Percentiles rank a stretch among this genome's conserved stretches.
Conservation (phyloP, 2,888 invertebrate genomes). For the Germaria angustata region DNA sequence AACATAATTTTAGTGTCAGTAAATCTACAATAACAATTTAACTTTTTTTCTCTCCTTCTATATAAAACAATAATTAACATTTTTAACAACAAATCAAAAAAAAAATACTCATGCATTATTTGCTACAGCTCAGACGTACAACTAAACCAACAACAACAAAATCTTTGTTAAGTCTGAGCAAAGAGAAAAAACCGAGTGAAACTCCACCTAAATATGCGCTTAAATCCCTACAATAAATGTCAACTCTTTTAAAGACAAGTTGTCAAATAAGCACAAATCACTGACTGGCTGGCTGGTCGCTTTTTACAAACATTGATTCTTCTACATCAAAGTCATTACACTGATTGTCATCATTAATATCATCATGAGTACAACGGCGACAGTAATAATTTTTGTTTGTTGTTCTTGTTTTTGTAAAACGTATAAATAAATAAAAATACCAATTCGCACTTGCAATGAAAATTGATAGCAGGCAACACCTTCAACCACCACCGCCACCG, state of each 20-base stretch:
- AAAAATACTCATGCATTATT: constrained; percentile 29
- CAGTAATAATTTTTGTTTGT: constrained; percentile 40
- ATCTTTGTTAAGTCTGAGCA: constrained; percentile 8
- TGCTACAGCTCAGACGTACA: background rate
- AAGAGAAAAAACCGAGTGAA: constrained; percentile 34
- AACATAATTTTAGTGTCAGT: constrained; percentile 63
- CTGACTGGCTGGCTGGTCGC: constrained; percentile 15
- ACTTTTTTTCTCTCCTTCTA: background rate
- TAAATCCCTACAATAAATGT: constrained; percentile 67
- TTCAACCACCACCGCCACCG: constrained; percentile 33
- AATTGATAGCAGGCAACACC: constrained; percentile 66
- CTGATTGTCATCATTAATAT: constrained; percentile 42
- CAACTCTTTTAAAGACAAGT: constrained; percentile 66
- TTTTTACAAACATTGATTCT: constrained; percentile 2
- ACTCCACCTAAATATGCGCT: constrained; percentile 67
- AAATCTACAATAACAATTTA: constrained; percentile 43
- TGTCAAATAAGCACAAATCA: constrained; percentile 67
- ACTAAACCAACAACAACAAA: background rate
- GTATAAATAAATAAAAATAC: constrained; percentile 65
- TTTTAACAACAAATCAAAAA: constrained; percentile 15
- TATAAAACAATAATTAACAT: constrained; percentile 59
- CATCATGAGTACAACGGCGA: constrained; percentile 2
- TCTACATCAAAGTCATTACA: constrained; percentile 30
- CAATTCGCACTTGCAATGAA: constrained; percentile 68
- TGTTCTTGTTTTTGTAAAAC: constrained; percentile 21